Conservation (phyloP, 2,888 invertebrate species). For the Steinernema hermaphroditum region DNA sequence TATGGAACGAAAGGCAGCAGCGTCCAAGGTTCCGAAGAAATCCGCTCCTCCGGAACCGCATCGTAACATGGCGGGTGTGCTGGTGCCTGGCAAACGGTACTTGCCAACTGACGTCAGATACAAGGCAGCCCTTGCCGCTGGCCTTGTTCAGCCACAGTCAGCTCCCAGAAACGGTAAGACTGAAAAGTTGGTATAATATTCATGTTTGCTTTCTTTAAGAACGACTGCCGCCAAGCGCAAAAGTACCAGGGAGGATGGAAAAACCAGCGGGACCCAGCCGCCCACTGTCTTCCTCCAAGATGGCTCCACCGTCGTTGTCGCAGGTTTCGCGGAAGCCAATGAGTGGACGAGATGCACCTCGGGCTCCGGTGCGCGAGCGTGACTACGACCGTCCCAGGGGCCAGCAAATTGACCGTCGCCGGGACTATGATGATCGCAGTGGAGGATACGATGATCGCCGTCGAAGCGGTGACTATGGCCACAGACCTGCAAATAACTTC, state of each 20-base stretch:
- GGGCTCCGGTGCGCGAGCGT: neutral
- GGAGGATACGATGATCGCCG: neutral
- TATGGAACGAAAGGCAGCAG: neutral
- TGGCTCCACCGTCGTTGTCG: neutral
- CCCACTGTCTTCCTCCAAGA: neutral
- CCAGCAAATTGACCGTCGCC: neutral
- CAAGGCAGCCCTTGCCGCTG: conserved; percentile 37
- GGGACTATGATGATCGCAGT: neutral
- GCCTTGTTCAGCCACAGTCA: neutral
- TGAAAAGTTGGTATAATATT: neutral
- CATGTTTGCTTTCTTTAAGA: neutral
- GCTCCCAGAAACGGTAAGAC: neutral
- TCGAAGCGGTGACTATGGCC: neutral
- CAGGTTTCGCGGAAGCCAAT: neutral
- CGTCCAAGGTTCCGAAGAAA: neutral
- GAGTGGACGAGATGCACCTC: neutral
- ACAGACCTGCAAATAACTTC: neutral
- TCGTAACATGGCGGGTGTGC: neutral
- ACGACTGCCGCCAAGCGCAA: neutral
- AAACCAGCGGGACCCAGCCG: neutral
- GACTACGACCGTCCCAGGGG: neutral
- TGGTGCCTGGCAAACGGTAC: conserved; percentile 40
- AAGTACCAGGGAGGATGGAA: neutral
- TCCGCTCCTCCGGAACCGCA: conserved; percentile 1
- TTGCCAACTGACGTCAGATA: conserved; percentile 58